These are phyloP conservation scores for Carposina sasakii DNA, from an alignment of 1,140 invertebrate genomes.

Conservation along the genomic window DNA sequence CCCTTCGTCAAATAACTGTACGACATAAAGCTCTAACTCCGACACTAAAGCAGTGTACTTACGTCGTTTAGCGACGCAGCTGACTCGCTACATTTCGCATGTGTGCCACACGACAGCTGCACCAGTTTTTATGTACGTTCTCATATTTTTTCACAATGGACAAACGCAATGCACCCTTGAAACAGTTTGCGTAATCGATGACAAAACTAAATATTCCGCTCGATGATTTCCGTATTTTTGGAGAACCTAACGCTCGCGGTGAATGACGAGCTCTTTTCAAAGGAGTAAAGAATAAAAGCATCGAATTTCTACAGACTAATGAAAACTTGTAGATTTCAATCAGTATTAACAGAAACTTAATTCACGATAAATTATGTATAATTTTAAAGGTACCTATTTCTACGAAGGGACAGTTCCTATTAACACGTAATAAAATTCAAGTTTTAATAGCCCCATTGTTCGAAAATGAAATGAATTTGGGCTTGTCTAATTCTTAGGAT, in stretches of 20 bases:
- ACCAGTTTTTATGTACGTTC: slow-evolving; percentile 67
- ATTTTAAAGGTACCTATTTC: no score
- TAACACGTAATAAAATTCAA: slow-evolving; percentile 5
- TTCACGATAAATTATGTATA: no score
- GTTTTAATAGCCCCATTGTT: slow-evolving; percentile 15
- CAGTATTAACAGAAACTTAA: no score
- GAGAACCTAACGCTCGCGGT: slow-evolving; percentile 43
- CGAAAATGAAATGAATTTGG: neutral
- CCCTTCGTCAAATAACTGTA: slow-evolving; percentile 24
- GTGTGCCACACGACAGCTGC: slow-evolving; percentile 67
- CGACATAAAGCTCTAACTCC: slow-evolving; percentile 25
- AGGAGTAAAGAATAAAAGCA: neutral
- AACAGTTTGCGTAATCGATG: slow-evolving; percentile 73
- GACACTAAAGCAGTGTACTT: slow-evolving; percentile 20
- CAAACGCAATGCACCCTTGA: slow-evolving; percentile 64
- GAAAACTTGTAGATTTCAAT: no score
- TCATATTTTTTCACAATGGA: slow-evolving; percentile 68
- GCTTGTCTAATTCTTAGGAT: neutral
- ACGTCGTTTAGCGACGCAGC: slow-evolving; percentile 30
- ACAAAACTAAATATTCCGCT: slow-evolving; percentile 73
- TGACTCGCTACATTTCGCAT: slow-evolving; percentile 66
- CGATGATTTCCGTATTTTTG: slow-evolving; percentile 71
- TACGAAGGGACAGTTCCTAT: no score
- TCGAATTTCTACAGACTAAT: neutral
- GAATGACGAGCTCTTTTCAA: no score